These are phyloP conservation scores for Dicyrtoma fusca DNA, from an alignment of 2,888 invertebrate genomes.

Conservation along the genomic window DNA sequence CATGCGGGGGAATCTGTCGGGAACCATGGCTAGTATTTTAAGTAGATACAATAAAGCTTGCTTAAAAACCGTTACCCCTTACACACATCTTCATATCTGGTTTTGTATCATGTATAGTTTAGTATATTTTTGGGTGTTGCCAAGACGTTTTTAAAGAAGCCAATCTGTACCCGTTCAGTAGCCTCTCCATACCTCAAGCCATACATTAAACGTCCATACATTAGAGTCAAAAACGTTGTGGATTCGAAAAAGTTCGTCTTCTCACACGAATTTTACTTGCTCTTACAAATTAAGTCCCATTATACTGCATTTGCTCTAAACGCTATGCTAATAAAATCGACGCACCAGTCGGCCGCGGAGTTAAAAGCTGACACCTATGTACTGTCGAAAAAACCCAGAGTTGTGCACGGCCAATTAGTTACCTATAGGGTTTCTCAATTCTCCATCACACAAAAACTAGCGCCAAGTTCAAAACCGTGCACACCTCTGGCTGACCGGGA, in stretches of 20 bases:
- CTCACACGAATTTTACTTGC: neutral
- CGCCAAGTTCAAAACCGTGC: too few relatives aligned
- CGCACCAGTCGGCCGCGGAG: neutral
- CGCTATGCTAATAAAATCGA: neutral
- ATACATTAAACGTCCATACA: neutral
- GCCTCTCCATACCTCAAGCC: neutral
- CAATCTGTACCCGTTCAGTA: neutral
- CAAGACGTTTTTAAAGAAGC: neutral
- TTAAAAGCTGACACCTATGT: conserved; percentile 1
- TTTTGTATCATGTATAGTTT: neutral
- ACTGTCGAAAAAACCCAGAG: too few relatives aligned
- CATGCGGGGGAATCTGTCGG: neutral
- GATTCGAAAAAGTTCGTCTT: neutral
- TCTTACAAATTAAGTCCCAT: neutral
- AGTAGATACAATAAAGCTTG: too few relatives aligned
- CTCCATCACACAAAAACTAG: too few relatives aligned
- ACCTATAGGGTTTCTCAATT: too few relatives aligned
- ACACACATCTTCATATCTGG: neutral
- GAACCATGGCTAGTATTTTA: too few relatives aligned
- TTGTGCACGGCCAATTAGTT: too few relatives aligned
- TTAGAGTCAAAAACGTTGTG: neutral
- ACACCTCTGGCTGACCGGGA: too few relatives aligned
- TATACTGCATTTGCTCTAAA: neutral
- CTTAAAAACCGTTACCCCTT: neutral
- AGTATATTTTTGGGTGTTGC: neutral